These are phyloP conservation scores for Trichechus manatus DNA, from an alignment of 2,113 vertebrate genomes.

Conservation along the genomic window DNA sequence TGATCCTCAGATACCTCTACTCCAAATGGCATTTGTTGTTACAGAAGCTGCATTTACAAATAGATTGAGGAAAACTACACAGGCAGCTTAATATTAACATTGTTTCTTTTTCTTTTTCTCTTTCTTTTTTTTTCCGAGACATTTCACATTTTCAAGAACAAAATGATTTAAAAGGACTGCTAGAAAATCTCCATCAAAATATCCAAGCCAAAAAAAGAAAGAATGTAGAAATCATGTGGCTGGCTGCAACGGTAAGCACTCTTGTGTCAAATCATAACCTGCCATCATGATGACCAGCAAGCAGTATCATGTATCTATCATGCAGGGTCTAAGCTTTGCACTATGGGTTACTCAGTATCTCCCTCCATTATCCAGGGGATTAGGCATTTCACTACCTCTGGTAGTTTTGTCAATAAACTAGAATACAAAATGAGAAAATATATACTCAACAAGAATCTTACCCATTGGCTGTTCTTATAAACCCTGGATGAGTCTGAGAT, in stretches of 20 bases:
- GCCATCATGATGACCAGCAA: fast-evolving
- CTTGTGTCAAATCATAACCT: background rate
- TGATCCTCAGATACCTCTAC: background rate
- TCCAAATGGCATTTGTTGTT: background rate
- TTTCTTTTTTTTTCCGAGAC: conserved; percentile 85
- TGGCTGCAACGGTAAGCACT: conserved; percentile 93
- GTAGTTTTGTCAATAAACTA: background rate
- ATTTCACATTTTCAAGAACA: conserved; percentile 96
- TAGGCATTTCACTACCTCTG: background rate
- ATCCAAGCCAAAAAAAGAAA: conserved; percentile 97
- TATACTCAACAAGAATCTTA: background rate
- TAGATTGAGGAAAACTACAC: background rate
- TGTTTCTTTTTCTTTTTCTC: background rate
- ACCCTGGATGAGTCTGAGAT: background rate
- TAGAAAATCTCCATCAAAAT: conserved; percentile 97
- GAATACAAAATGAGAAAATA: background rate
- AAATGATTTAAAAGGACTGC: conserved; percentile 95
- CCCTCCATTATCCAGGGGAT: background rate
- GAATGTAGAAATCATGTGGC: conserved; percentile 98
- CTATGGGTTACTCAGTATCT: background rate
- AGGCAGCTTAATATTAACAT: background rate
- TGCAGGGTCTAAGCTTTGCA: background rate
- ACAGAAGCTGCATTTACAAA: conserved; percentile 5
- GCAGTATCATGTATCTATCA: fast-evolving
- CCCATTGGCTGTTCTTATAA: background rate